phyloP scores from a whole-genome alignment of 1,140 invertebrate genomes.

The Scylla paramamosain region DNA sequence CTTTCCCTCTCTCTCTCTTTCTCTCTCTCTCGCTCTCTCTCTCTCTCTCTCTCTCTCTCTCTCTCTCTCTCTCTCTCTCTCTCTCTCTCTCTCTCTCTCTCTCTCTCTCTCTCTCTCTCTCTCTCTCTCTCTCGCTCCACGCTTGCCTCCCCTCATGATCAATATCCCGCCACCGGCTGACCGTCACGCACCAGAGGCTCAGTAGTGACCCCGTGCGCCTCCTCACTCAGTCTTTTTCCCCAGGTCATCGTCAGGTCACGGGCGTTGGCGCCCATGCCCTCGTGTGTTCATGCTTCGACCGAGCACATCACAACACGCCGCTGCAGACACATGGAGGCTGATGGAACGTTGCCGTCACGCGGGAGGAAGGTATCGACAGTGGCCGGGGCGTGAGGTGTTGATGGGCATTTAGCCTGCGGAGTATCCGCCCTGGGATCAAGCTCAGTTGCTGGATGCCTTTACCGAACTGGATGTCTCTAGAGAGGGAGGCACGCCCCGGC shows the following conservation, averaged over 20 bases:
- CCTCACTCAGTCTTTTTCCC: background rate
- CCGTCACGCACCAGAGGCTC: background rate
- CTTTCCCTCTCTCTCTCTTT: constrained; percentile 46
- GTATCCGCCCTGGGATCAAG: background rate
- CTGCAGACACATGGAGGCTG: background rate
- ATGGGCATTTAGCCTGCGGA: background rate
- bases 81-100: constrained; percentile 56
- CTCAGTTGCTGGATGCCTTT: background rate
- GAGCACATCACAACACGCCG: constrained; percentile 10
- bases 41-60: constrained; percentile 44
- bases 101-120: constrained; percentile 66
- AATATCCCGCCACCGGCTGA: background rate
- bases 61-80: constrained; percentile 64
- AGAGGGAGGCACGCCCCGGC: background rate
- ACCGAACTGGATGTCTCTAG: background rate
- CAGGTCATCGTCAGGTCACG: background rate
- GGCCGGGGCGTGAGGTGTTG: background rate
- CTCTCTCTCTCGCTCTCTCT: constrained; percentile 38
- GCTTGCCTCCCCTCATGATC: background rate
- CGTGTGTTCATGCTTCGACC: background rate
- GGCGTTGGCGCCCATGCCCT: background rate
- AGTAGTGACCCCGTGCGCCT: background rate
- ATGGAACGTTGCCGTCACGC: background rate
- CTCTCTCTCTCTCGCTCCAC: constrained; percentile 17
- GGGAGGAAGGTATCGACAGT: background rate